Percentiles rank a stretch among this genome's conserved stretches.
Evolutionary conservation across 2,888 invertebrate genomes (phyloP).

Genomic region (Pasiphila rectangulata): DNA sequence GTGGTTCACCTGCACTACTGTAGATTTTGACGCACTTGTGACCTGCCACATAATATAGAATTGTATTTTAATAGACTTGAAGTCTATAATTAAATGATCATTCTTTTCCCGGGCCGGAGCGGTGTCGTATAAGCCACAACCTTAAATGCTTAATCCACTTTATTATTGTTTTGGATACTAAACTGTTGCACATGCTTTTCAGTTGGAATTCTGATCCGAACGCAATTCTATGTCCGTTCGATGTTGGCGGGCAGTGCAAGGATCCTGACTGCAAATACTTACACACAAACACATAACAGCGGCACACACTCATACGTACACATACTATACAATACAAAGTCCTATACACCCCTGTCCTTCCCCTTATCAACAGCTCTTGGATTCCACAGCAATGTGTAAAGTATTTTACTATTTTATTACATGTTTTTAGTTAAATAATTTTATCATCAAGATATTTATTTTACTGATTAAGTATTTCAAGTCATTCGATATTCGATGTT

Average conservation of each 20-base stretch:
- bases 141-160: conserved; percentile 53
- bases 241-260: conserved; percentile 75
- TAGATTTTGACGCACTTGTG: too few species aligned
- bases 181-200: conserved; percentile 43
- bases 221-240: conserved; percentile 75
- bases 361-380: conserved; percentile 43
- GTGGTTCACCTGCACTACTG: too few species aligned
- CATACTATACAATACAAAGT: conserved; percentile 27
- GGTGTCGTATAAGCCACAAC: too few species aligned
- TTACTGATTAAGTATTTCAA: too few species aligned
- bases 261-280: conserved; percentile 75
- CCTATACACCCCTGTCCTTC: conserved; percentile 28
- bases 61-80: too few species aligned
- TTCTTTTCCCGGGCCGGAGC: too few species aligned
- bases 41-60: too few species aligned
- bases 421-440: conserved; percentile 24
- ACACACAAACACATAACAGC: conserved; percentile 61
- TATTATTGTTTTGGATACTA: conserved; percentile 5
- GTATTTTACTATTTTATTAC: conserved; percentile 55
- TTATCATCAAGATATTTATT: too few species aligned
- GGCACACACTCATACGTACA: conserved; percentile 48
- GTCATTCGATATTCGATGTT: too few species aligned
- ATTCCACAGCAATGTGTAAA: conserved; percentile 68
- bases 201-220: conserved; percentile 75
- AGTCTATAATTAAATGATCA: too few species aligned